Conservation (phyloP, 2,797 vertebrate species). For the Sarcoramphus papa region DNA sequence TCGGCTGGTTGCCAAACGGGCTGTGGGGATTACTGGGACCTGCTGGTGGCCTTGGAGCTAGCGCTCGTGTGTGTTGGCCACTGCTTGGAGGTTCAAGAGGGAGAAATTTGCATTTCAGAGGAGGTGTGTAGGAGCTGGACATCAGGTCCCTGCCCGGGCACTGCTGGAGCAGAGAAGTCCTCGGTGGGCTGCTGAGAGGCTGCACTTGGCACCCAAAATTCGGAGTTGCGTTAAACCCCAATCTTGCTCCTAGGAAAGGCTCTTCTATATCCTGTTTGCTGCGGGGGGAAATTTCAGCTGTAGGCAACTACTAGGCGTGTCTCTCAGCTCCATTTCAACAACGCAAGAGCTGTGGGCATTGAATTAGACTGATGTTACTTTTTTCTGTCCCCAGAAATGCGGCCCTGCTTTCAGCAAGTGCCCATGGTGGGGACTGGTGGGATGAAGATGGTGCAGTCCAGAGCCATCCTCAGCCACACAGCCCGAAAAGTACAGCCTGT, state of each 20-base stretch:
- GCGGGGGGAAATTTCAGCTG: not conserved
- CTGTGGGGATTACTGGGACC: rapidly evolving
- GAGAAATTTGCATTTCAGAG: rapidly evolving
- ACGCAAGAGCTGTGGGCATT: not conserved
- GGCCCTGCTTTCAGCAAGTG: conserved; percentile 77
- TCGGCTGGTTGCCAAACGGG: rapidly evolving
- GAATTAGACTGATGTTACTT: not conserved
- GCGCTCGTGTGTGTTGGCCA: rapidly evolving
- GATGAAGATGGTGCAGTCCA: conserved; percentile 63
- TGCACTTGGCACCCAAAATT: not conserved
- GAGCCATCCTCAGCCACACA: conserved; percentile 79
- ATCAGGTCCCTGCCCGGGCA: not conserved
- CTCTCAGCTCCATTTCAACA: not conserved
- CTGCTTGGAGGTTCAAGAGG: not conserved
- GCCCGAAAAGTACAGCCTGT: conserved; percentile 78
- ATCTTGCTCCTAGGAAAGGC: not conserved
- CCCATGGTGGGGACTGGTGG: conserved; percentile 76
- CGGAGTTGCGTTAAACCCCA: not conserved
- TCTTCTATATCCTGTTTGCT: not conserved
- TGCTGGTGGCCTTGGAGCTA: not conserved
- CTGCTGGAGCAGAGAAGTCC: not conserved
- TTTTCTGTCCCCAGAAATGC: conserved; percentile 28
- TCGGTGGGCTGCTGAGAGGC: rapidly evolving
- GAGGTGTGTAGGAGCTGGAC: not conserved
- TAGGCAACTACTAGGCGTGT: not conserved